phyloP scores from a whole-genome alignment of 2,797 vertebrate species.

The Periophthalmus magnuspinnatus region DNA sequence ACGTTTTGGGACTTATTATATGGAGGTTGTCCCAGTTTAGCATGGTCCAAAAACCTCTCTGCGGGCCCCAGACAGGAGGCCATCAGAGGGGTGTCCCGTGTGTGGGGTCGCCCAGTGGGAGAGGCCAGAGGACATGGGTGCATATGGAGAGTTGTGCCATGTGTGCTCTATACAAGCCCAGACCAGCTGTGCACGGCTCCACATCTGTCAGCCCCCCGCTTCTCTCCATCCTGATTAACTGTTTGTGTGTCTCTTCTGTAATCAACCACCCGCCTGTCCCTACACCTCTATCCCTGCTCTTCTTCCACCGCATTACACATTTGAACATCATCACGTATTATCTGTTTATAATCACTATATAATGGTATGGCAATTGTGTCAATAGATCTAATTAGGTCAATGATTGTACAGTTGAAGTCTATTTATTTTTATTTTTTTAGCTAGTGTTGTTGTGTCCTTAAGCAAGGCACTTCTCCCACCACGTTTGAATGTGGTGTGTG shows the following conservation, averaged over 20 bases:
- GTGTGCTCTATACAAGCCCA: constrained; percentile 38
- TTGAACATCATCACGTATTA: neutral
- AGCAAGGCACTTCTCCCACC: too few species aligned
- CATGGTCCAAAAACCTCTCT: constrained; percentile 13
- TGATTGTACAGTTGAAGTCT: neutral
- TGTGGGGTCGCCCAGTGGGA: constrained; percentile 15
- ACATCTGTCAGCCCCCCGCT: constrained; percentile 31
- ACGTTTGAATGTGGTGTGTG: too few species aligned
- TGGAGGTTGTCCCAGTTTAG: constrained; percentile 26
- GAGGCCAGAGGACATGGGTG: constrained; percentile 24
- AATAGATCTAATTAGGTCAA: neutral
- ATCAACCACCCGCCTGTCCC: neutral
- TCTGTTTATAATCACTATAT: neutral
- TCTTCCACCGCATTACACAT: constrained; percentile 4
- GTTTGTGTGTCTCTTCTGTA: constrained; percentile 31
- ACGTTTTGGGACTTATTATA: constrained; percentile 35
- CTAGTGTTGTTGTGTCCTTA: too few species aligned
- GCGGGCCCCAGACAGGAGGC: constrained; percentile 28
- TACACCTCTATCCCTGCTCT: constrained; percentile 8
- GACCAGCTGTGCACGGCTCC: constrained; percentile 60
- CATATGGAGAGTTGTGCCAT: constrained; percentile 7
- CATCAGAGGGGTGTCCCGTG: constrained; percentile 6
- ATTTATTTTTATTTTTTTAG: too few species aligned
- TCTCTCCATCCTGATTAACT: constrained; percentile 42
- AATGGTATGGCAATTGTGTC: neutral